Percentiles rank a stretch among this genome's conserved stretches.
Conservation (phyloP, 2,888 invertebrate genomes). For the Hydriomena furcata region DNA sequence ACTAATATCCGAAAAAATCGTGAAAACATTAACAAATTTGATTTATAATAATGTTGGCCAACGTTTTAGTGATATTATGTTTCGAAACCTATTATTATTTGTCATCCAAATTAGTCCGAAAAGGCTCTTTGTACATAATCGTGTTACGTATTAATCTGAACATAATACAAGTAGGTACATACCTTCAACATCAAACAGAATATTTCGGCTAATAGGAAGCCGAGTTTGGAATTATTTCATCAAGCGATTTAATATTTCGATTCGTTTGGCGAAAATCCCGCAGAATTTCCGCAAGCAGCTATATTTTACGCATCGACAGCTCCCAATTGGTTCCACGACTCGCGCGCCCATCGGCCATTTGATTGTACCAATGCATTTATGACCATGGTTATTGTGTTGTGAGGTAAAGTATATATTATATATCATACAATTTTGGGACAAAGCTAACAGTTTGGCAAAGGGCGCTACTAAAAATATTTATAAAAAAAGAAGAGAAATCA, state of each 20-base stretch:
- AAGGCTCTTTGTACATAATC: too few relatives aligned
- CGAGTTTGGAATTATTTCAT: slow-evolving; percentile 10
- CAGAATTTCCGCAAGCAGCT: slow-evolving; percentile 13
- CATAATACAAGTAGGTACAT: neutral
- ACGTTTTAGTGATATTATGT: too few relatives aligned
- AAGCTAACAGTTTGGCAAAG: neutral
- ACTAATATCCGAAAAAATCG: too few relatives aligned
- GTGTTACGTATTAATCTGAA: too few relatives aligned
- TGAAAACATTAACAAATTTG: too few relatives aligned
- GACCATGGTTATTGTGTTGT: neutral
- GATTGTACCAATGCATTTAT: neutral
- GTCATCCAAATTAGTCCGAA: too few relatives aligned
- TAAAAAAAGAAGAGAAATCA: neutral
- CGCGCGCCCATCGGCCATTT: slow-evolving; percentile 4
- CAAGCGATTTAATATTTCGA: slow-evolving; percentile 7
- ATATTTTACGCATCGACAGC: slow-evolving; percentile 30
- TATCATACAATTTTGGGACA: neutral
- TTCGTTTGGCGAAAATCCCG: slow-evolving; percentile 2
- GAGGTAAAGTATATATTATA: neutral
- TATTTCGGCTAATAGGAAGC: neutral
- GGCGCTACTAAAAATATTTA: neutral
- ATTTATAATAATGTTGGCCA: too few relatives aligned
- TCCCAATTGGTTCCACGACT: slow-evolving; percentile 17
- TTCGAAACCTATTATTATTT: too few relatives aligned
- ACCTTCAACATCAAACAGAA: neutral